phyloP scores from a whole-genome alignment of 2,113 vertebrate species.

The Hystrix cristata region DNA sequence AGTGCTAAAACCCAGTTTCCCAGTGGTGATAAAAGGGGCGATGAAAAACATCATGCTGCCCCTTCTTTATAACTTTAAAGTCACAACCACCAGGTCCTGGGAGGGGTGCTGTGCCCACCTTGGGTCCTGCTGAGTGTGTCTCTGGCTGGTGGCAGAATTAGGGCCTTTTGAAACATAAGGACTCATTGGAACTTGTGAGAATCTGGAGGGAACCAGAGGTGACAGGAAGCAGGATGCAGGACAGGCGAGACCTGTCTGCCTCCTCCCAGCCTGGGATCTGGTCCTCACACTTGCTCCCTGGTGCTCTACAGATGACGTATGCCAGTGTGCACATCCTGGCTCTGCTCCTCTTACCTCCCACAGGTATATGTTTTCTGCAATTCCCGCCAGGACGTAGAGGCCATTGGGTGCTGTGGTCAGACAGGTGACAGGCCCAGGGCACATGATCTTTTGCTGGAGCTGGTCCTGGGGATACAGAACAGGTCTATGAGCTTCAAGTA shows the following conservation, averaged over 20 bases:
- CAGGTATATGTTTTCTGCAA: conserved; percentile 94
- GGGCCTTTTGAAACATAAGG: background rate
- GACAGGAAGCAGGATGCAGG: background rate
- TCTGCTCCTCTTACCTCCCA: conserved; percentile 93
- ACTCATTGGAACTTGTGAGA: background rate
- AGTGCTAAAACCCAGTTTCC: background rate
- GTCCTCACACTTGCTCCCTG: background rate
- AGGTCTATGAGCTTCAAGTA: fast-evolving
- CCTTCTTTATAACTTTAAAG: background rate
- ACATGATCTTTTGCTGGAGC: conserved; percentile 98
- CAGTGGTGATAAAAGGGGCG: background rate
- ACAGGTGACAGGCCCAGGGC: conserved; percentile 95
- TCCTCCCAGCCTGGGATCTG: background rate
- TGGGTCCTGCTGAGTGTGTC: background rate
- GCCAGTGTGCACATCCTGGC: background rate
- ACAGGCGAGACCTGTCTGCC: background rate
- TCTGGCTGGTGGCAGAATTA: background rate
- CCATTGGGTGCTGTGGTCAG: conserved; percentile 93
- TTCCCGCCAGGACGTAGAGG: conserved; percentile 93
- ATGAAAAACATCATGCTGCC: background rate
- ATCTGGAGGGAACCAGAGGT: background rate
- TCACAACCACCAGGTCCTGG: background rate
- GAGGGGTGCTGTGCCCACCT: background rate
- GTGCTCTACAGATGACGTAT: background rate
- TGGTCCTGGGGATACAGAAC: conserved; percentile 91